Percentiles rank a stretch among this genome's conserved stretches.
Evolutionary conservation across 2,113 vertebrate species (phyloP).

Genomic region (Elaphurus davidianus): DNA sequence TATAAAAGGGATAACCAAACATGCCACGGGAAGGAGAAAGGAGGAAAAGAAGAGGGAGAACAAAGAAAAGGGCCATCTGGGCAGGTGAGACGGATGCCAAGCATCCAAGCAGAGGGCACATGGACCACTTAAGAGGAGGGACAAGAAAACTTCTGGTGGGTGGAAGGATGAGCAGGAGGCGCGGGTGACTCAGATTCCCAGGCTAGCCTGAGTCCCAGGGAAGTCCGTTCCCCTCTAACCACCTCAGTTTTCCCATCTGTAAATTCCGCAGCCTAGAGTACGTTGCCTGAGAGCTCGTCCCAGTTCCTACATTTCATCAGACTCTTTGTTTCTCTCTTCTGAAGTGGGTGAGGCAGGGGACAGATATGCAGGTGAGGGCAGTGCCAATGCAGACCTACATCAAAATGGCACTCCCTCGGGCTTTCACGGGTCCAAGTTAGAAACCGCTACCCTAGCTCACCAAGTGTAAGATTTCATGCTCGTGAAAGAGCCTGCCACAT

Average conservation of each 20-base stretch:
- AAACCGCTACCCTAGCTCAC: neutral
- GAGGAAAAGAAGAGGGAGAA: neutral
- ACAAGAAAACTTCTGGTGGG: neutral
- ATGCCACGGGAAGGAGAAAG: neutral
- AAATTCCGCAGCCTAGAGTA: neutral
- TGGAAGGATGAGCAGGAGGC: neutral
- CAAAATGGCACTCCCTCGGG: neutral
- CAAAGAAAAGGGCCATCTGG: neutral
- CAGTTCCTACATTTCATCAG: neutral
- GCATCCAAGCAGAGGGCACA: neutral
- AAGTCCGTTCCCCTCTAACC: neutral
- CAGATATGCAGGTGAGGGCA: neutral
- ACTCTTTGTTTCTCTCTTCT: neutral
- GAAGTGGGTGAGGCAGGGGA: neutral
- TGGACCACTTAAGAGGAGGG: neutral
- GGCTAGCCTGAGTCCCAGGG: neutral
- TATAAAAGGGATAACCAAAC: neutral
- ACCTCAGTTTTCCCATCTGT: neutral
- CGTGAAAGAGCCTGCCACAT: neutral
- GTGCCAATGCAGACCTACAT: fast-evolving
- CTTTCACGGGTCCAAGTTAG: neutral
- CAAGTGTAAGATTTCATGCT: neutral
- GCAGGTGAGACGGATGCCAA: neutral
- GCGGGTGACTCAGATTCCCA: neutral
- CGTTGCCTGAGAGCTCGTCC: neutral